Conservation (phyloP, 2,888 invertebrate species). For the Keiferia lycopersicella region DNA sequence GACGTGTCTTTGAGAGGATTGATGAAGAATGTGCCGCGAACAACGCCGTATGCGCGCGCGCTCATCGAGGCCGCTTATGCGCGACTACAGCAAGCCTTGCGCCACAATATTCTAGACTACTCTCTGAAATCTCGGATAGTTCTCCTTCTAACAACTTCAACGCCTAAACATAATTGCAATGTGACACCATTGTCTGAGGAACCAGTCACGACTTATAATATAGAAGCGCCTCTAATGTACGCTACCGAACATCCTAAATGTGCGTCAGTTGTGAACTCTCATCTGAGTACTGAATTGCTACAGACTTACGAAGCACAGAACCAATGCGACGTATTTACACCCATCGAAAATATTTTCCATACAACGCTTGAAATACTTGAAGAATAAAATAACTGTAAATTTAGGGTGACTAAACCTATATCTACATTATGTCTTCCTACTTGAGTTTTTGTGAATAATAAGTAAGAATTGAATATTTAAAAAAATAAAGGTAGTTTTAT, state of each 20-base stretch:
- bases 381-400: too few relatives aligned
- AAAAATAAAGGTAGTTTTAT: too few relatives aligned
- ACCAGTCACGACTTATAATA: neutral
- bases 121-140: neutral
- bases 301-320: neutral
- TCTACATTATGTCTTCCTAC: too few relatives aligned
- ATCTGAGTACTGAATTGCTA: neutral
- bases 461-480: too few relatives aligned
- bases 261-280: neutral
- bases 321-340: neutral
- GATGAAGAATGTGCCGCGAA: slow-evolving; percentile 49
- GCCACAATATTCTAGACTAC: neutral
- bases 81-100: slow-evolving; percentile 37
- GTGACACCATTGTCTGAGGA: neutral
- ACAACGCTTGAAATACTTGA: too few relatives aligned
- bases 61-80: slow-evolving; percentile 47
- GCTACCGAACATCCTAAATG: neutral
- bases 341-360: neutral
- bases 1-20: slow-evolving; percentile 45
- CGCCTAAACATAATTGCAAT: too few relatives aligned
- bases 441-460: too few relatives aligned
- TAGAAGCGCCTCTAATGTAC: neutral
- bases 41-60: slow-evolving; percentile 55
- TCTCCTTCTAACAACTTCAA: neutral
- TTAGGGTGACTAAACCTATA: too few relatives aligned